phyloP scores from a whole-genome alignment of 2,888 invertebrate genomes.

The Microctonus hyperodae region DNA sequence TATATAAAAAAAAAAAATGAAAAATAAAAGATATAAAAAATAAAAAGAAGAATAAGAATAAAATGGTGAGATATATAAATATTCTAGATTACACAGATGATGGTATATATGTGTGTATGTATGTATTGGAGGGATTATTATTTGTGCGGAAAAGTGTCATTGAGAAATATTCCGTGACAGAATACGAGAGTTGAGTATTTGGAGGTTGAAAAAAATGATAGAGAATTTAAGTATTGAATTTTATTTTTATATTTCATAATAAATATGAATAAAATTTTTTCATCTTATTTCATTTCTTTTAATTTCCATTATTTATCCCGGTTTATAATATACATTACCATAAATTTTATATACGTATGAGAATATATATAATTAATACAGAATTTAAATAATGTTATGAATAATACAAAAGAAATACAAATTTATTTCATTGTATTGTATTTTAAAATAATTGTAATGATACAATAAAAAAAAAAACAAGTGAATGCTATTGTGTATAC shows the following conservation, averaged over 20 bases:
- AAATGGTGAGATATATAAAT: conserved; percentile 25
- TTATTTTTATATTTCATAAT: too few relatives aligned
- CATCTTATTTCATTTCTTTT: too few relatives aligned
- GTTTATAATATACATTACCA: too few relatives aligned
- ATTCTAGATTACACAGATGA: not conserved
- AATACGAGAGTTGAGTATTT: conserved; percentile 13
- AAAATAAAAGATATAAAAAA: conserved; percentile 21
- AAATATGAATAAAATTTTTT: too few relatives aligned
- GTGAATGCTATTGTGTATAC: not conserved
- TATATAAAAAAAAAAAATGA: not conserved
- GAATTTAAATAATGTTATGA: too few relatives aligned
- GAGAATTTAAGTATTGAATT: conserved; percentile 15
- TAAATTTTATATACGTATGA: too few relatives aligned
- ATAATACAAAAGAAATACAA: too few relatives aligned
- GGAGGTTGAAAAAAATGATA: not conserved
- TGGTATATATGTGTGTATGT: not conserved
- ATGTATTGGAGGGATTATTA: conserved; percentile 14
- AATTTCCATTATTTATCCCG: too few relatives aligned
- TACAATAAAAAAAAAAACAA: not conserved
- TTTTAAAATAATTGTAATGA: not conserved
- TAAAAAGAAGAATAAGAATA: not conserved
- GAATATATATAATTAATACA: too few relatives aligned
- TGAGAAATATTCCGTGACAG: conserved; percentile 25
- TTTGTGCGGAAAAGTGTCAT: conserved; percentile 18
- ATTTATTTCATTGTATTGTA: too few relatives aligned